phyloP scores from a whole-genome alignment of 2,113 vertebrate species.

The Tiliqua scincoides region DNA sequence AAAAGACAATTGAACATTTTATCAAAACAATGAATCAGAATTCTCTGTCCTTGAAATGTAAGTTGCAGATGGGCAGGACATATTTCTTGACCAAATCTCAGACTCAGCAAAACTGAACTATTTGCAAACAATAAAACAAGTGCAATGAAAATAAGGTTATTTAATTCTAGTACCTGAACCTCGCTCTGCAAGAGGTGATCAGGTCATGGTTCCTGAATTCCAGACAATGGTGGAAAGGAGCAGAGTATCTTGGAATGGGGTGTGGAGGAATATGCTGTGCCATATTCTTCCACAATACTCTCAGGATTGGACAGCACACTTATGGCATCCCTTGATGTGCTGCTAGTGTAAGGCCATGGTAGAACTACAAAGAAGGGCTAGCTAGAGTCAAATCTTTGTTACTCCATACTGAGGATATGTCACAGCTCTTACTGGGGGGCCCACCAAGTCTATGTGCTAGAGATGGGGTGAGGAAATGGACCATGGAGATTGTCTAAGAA shows the following conservation, averaged over 20 bases:
- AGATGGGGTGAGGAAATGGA: neutral
- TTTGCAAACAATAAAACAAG: neutral
- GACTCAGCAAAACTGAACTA: neutral
- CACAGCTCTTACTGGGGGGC: neutral
- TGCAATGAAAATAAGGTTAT: neutral
- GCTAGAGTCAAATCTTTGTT: neutral
- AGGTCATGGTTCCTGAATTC: neutral
- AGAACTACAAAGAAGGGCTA: neutral
- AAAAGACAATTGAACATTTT: neutral
- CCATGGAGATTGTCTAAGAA: neutral
- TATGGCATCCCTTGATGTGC: too few relatives aligned
- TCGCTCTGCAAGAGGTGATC: neutral
- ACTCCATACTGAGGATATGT: neutral
- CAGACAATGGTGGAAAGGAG: neutral
- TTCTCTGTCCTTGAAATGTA: neutral
- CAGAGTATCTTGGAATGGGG: too few relatives aligned
- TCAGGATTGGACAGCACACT: neutral
- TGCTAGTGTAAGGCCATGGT: neutral
- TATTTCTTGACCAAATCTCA: neutral
- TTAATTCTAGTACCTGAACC: neutral
- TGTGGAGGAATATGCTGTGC: neutral
- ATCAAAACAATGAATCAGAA: neutral
- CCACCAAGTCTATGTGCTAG: neutral
- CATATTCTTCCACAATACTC: neutral
- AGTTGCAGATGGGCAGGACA: neutral